Evolutionary conservation across 2,888 invertebrate species (phyloP).

Genomic region (Ariolimax columbianus): DNA sequence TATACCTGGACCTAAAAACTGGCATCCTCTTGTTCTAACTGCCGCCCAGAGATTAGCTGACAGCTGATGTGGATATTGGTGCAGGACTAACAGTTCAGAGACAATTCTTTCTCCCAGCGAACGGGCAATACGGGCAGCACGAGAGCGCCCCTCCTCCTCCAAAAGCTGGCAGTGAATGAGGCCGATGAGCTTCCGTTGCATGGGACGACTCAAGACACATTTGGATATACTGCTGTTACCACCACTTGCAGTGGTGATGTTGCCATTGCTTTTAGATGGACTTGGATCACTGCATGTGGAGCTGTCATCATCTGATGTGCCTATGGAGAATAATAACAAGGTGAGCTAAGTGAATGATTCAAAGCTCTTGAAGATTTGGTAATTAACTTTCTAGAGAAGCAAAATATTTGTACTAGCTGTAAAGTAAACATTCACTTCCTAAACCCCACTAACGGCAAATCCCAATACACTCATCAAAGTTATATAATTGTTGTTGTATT

Average conservation of each 20-base stretch:
- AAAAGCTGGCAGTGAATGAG: conserved; percentile 94
- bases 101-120: conserved; percentile 97
- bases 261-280: background rate
- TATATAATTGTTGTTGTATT: too few species aligned
- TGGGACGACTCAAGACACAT: conserved; percentile 87
- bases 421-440: too few species aligned
- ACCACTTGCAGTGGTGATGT: background rate
- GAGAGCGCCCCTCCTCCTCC: conserved; percentile 86
- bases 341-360: too few species aligned
- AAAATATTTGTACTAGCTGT: too few species aligned
- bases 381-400: too few species aligned
- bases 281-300: conserved; percentile 32
- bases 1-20: conserved; percentile 93
- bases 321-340: background rate
- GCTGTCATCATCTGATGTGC: conserved; percentile 49
- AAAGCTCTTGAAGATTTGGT: too few species aligned
- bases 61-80: conserved; percentile 96
- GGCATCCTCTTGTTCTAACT: conserved; percentile 96
- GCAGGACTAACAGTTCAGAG: conserved; percentile 93
- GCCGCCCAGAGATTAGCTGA: conserved; percentile 97
- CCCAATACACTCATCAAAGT: too few species aligned
- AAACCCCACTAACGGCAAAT: too few species aligned
- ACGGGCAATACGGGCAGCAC: conserved; percentile 85
- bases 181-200: conserved; percentile 96
- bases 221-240: conserved; percentile 29